Percentiles rank a stretch among this genome's conserved stretches.
These are phyloP conservation scores for Reticulitermes lucifugus DNA, from an alignment of 2,888 invertebrate species.

Conservation along the genomic window DNA sequence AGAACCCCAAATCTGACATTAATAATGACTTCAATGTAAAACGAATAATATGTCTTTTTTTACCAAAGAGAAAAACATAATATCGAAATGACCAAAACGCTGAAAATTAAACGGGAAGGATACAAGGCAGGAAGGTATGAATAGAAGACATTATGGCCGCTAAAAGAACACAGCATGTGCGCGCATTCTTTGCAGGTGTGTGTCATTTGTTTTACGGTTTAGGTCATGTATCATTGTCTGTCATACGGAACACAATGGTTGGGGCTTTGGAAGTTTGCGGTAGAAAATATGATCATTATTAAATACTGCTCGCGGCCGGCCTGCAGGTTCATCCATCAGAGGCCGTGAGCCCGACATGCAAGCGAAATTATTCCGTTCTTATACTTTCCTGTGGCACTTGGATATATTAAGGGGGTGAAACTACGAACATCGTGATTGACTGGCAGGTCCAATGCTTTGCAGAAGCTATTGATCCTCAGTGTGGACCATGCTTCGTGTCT, in stretches of 20 bases:
- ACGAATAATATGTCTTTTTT: background rate
- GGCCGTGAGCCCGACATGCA: background rate
- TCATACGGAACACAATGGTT: slow-evolving; percentile 30
- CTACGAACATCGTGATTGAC: background rate
- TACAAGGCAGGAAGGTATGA: slow-evolving; percentile 1
- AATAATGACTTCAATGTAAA: background rate
- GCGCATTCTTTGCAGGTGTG: slow-evolving; percentile 36
- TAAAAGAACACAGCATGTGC: slow-evolving; percentile 32
- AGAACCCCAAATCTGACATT: too few species aligned
- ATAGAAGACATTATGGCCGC: slow-evolving; percentile 24
- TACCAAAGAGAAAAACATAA: slow-evolving; percentile 2
- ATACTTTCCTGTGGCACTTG: background rate
- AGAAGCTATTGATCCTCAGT: too few species aligned
- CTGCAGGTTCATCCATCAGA: background rate
- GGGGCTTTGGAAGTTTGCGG: background rate
- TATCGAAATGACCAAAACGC: slow-evolving; percentile 22
- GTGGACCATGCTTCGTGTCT: too few species aligned
- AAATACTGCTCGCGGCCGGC: slow-evolving; percentile 15
- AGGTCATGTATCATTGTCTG: slow-evolving; percentile 35
- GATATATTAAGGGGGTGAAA: background rate
- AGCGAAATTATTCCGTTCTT: background rate
- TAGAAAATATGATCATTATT: slow-evolving; percentile 32
- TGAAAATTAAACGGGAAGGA: background rate
- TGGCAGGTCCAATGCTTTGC: too few species aligned
- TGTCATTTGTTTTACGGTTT: slow-evolving; percentile 37